Evolutionary conservation across 2,888 invertebrate genomes (phyloP).

Genomic region (Leptopilina drosophilae): DNA sequence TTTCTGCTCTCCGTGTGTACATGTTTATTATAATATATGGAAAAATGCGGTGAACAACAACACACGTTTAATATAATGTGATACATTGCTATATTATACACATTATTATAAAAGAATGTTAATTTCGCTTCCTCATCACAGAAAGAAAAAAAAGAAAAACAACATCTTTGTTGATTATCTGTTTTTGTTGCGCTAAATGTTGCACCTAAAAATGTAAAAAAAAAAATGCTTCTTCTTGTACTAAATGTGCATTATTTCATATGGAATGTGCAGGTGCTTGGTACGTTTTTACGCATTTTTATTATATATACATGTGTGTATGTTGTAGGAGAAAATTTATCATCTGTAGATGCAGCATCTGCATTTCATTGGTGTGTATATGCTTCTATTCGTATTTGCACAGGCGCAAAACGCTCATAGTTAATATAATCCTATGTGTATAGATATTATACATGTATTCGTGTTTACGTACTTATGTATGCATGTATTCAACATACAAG

Average conservation of each 20-base stretch:
- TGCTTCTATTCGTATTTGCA: background rate
- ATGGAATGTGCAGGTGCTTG: conserved; percentile 8
- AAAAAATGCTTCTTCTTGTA: background rate
- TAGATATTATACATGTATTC: conserved; percentile 14
- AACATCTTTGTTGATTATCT: no score
- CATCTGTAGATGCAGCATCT: conserved; percentile 18
- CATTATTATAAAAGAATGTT: background rate
- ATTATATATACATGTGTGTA: background rate
- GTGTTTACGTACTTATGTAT: conserved; percentile 18
- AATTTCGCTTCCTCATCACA: background rate
- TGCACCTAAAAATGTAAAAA: no score
- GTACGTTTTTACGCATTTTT: conserved; percentile 13
- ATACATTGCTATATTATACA: background rate
- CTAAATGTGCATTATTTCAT: background rate
- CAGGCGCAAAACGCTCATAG: background rate
- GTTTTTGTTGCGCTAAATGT: no score
- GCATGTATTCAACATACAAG: conserved; percentile 8
- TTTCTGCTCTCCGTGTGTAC: conserved; percentile 41
- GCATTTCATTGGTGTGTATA: background rate
- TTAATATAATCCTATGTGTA: conserved; percentile 11
- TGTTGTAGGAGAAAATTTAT: background rate
- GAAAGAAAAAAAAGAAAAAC: no score
- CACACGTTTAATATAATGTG: conserved; percentile 41
- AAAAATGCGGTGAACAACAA: conserved; percentile 43
- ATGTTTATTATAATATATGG: background rate